Evolutionary conservation across 1,140 invertebrate genomes (phyloP), one percentile per base, ranked within the genome.

Genomic region (Atta colombica): DNA sequence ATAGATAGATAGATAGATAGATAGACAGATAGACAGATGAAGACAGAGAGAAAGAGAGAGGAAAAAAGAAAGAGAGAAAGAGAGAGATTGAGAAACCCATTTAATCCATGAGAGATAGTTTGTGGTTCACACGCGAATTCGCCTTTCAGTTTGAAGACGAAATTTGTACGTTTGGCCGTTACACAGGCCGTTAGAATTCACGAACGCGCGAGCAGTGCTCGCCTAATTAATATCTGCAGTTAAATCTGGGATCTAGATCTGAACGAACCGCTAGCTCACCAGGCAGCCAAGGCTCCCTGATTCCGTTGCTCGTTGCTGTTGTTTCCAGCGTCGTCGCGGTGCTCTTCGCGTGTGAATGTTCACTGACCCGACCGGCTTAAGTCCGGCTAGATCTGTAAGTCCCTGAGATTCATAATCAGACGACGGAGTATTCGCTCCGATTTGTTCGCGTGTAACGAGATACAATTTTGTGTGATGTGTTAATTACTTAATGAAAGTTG

Each of bases 211-310:
- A 49, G 45, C 81, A 63, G 55, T 16, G 28, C 89, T 81, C 86
- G 87, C 87, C 89, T 91, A 94, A 94, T 94, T 94, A 94, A 94
- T 94, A 93, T 92, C 92, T 90, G 89, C 88, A 91, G 86, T 92
- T 93, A 89, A 87, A 93, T 93, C 92, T 93, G 80, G 89, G 92
- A 94, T 94, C 93, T 93, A 94, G 93, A 94, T 94, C 91, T 93
- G 86, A 91, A 90, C 86, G 90, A 93, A 93, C 92, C 93, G 93
- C 93, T 94, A 93, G 90, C 87, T 91, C 81, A 55, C 89, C 89
- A 86, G 82, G 81, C 82, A 90, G 81, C 88, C 88, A 87, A 89
- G 90, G 92, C 91, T 88, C 90, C 89, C 85, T 90, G 92, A 93
- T 92, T 93, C 92, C 92, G 92, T 93, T 93, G 92, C 92, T 88